Conservation (phyloP, 2,797 vertebrate species). For the Xyrichtys novacula region DNA sequence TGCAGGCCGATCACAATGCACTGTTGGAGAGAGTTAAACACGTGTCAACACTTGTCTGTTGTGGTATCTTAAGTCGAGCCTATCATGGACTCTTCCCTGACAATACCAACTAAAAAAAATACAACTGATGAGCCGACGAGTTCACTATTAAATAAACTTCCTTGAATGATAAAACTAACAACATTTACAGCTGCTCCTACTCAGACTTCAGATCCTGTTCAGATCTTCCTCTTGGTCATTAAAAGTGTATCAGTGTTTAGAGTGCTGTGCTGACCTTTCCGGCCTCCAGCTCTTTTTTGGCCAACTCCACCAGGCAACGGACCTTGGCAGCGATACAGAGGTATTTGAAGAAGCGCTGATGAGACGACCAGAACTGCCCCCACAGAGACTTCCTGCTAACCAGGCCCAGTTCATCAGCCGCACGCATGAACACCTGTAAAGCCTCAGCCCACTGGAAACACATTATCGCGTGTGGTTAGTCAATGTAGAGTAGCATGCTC, state of each 20-base stretch:
- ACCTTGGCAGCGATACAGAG: conserved; percentile 98
- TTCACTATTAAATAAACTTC: too few relatives aligned
- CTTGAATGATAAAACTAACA: too few relatives aligned
- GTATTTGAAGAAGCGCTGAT: conserved; percentile 99
- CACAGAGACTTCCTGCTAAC: conserved; percentile 96
- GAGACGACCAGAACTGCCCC: conserved; percentile 99
- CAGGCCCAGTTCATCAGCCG: conserved; percentile 91
- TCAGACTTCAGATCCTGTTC: conserved; percentile 7
- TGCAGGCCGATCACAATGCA: conserved; percentile 97
- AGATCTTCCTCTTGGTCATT: conserved; percentile 14
- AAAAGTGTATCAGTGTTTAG: conserved; percentile 21
- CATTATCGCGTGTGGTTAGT: conserved; percentile 21
- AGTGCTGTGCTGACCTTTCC: conserved; percentile 88
- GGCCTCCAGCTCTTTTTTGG: conserved; percentile 89
- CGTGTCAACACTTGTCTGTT: conserved; percentile 2
- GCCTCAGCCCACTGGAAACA: conserved; percentile 94
- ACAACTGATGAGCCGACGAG: too few relatives aligned
- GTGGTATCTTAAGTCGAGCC: neutral
- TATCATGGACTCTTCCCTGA: neutral
- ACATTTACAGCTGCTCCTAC: neutral
- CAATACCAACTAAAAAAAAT: too few relatives aligned
- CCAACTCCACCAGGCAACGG: conserved; percentile 93
- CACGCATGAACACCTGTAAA: conserved; percentile 91
- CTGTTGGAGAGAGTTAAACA: conserved; percentile 66
- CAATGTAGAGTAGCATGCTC: neutral